These are phyloP conservation scores for Sicus ferrugineus DNA, from an alignment of 2,888 invertebrate genomes.

Conservation along the genomic window DNA sequence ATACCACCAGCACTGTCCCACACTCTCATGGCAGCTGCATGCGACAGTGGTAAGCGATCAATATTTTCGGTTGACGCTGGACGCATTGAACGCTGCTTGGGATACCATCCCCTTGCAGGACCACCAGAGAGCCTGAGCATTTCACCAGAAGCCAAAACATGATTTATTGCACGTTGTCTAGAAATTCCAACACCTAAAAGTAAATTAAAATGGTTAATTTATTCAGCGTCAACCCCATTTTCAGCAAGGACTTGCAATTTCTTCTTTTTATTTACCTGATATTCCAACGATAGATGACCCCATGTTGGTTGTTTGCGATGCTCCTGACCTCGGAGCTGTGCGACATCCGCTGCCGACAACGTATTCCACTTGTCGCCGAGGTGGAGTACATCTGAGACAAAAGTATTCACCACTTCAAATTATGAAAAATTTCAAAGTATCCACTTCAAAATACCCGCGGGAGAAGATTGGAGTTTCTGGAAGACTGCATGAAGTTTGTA, in stretches of 20 bases:
- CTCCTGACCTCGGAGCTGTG: conserved; percentile 70
- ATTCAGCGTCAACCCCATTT: not conserved
- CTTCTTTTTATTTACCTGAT: conserved; percentile 43
- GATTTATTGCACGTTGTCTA: conserved; percentile 67
- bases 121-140: conserved; percentile 80
- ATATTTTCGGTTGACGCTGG: conserved; percentile 87
- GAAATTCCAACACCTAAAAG: conserved; percentile 60
- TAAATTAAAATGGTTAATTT: not conserved
- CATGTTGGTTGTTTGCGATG: conserved; percentile 63
- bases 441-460: conserved; percentile 67
- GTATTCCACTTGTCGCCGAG: conserved; percentile 68
- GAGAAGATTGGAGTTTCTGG: conserved; percentile 91
- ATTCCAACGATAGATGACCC: conserved; percentile 63
- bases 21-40: conserved; percentile 65
- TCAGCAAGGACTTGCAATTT: not conserved
- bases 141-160: conserved; percentile 76
- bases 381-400: conserved; percentile 70
- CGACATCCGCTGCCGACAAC: conserved; percentile 63
- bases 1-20: conserved; percentile 63
- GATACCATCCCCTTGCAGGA: conserved; percentile 86
- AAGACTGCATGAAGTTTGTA: conserved; percentile 85
- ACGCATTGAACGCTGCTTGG: conserved; percentile 74
- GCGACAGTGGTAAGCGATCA: conserved; percentile 69
- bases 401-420: not conserved
- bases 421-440: not conserved